A percentile compares a stretch with the other conserved stretches of the same genome.
Evolutionary conservation across 1,140 invertebrate genomes (phyloP).

Genomic region (Platorchestia sp.): DNA sequence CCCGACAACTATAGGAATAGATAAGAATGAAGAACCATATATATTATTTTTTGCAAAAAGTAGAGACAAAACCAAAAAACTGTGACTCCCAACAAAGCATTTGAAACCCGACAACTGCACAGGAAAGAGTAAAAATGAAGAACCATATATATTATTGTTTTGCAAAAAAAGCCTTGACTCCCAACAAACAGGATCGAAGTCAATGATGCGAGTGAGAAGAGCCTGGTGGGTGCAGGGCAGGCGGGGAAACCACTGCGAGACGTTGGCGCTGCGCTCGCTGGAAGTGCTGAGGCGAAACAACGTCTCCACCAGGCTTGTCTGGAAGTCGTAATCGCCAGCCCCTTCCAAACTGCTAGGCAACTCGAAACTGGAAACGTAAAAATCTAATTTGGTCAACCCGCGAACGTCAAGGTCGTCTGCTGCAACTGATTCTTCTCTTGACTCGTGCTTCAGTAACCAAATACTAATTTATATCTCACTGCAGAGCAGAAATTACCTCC

Average conservation of each 20-base stretch:
- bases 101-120: no score
- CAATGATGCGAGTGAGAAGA: slow-evolving; percentile 54
- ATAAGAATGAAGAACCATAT: no score
- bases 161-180: background rate
- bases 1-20: no score
- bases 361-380: slow-evolving; percentile 1
- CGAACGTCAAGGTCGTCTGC: background rate
- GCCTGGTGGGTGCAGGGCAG: slow-evolving; percentile 37
- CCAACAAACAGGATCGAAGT: slow-evolving; percentile 56
- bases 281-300: slow-evolving; percentile 4
- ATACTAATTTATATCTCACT: background rate
- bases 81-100: no score
- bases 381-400: slow-evolving; percentile 56
- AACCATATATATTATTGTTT: no score
- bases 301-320: slow-evolving; percentile 53
- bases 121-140: no score
- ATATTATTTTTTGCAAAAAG: no score
- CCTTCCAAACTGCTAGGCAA: background rate
- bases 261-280: slow-evolving; percentile 43
- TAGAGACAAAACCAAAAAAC: no score
- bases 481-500: background rate
- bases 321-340: slow-evolving; percentile 58
- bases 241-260: slow-evolving; percentile 44
- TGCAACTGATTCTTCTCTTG: background rate
- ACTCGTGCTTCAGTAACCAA: background rate